These are phyloP conservation scores for Cosmia trapezina DNA, from an alignment of 2,888 invertebrate species.

Conservation along the genomic window DNA sequence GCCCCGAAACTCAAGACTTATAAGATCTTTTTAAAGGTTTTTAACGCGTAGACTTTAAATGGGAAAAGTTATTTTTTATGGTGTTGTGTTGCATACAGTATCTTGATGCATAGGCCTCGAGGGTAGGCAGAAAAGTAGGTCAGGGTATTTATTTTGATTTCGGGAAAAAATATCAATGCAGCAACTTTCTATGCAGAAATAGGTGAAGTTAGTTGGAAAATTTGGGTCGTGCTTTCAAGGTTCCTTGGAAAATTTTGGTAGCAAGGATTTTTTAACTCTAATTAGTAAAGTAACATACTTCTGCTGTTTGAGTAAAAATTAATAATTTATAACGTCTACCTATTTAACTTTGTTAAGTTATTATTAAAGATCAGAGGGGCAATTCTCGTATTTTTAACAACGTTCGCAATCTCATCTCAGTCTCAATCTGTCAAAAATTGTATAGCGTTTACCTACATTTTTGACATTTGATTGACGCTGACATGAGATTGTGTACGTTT, in stretches of 20 bases:
- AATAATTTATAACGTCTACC: neutral
- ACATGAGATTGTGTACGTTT: no score
- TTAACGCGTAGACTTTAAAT: slow-evolving; percentile 36
- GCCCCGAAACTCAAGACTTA: slow-evolving; percentile 9
- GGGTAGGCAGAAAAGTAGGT: slow-evolving; percentile 1
- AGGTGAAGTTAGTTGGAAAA: neutral
- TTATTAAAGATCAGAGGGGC: no score
- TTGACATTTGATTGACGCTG: no score
- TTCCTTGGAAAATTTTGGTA: neutral
- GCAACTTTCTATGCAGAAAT: neutral
- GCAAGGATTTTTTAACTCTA: neutral
- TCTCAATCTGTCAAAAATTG: no score
- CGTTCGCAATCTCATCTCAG: no score
- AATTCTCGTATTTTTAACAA: no score
- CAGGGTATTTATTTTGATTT: neutral
- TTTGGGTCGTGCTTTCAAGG: neutral
- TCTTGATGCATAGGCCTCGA: slow-evolving; percentile 25
- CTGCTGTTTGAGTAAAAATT: neutral
- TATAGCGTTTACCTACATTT: no score
- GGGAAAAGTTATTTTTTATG: slow-evolving; percentile 14
- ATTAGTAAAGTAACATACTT: neutral
- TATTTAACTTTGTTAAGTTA: neutral
- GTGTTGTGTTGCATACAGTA: neutral
- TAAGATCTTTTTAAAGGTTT: slow-evolving; percentile 34
- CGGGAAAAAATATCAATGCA: neutral